Percentiles rank a stretch among this genome's conserved stretches.
These are phyloP conservation scores for Spilogale gracilis DNA, from an alignment of 2,113 vertebrate genomes.

Conservation along the genomic window DNA sequence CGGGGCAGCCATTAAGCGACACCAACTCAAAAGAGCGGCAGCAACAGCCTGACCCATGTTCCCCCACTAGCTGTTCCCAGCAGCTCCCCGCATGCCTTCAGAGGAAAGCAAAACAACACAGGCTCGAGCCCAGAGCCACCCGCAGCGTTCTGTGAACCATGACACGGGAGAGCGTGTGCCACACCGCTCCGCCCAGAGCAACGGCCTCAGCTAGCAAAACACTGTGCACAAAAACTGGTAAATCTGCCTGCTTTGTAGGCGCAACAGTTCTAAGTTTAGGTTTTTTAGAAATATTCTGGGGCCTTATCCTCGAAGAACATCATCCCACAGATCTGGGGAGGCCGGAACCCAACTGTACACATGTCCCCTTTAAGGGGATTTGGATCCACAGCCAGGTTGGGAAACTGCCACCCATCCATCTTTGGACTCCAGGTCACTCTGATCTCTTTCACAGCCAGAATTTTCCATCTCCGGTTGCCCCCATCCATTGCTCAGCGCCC, in stretches of 20 bases:
- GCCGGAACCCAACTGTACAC: not conserved
- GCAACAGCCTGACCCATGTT: not conserved
- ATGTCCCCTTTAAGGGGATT: not conserved
- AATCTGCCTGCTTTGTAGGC: not conserved
- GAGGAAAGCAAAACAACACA: not conserved
- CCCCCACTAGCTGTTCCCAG: not conserved
- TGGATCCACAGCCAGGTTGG: not conserved
- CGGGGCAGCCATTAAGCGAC: not conserved
- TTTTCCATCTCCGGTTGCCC: not conserved
- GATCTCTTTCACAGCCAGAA: not conserved
- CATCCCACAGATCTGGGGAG: not conserved
- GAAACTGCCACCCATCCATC: not conserved
- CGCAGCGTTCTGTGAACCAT: not conserved
- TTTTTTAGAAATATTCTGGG: not conserved
- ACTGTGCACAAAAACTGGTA: not conserved
- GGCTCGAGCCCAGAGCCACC: not conserved
- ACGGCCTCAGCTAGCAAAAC: not conserved
- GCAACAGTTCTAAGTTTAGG: not conserved
- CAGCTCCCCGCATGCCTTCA: not conserved
- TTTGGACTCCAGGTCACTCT: not conserved
- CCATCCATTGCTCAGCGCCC: not conserved
- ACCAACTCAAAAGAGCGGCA: not conserved
- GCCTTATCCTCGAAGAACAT: not conserved
- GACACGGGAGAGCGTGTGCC: not conserved
- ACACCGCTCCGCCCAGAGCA: not conserved